Evolutionary conservation across 2,797 vertebrate genomes (phyloP).

Genomic region (Glyptemys insculpta): DNA sequence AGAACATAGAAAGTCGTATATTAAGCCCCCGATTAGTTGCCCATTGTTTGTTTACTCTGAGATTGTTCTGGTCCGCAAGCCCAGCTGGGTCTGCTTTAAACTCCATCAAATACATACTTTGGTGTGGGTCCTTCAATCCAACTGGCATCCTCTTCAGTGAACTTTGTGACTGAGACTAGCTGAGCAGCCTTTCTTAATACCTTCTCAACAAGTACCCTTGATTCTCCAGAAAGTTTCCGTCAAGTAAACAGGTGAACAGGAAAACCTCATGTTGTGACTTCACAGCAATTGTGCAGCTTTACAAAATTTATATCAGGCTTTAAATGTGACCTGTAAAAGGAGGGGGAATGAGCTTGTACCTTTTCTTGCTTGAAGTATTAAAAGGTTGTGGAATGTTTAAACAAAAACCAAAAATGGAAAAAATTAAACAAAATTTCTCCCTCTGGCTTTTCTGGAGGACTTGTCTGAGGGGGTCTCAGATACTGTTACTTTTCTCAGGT

Average conservation of each 20-base stretch:
- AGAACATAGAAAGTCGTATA: neutral
- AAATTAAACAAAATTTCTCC: too few species aligned
- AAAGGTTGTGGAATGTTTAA: neutral
- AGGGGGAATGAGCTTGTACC: neutral
- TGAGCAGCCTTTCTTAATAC: neutral
- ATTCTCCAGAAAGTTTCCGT: neutral
- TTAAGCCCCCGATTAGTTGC: neutral
- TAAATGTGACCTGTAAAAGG: neutral
- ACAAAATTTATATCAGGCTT: neutral
- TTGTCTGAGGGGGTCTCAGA: neutral
- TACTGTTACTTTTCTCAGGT: neutral
- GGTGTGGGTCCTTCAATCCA: neutral
- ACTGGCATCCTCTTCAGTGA: neutral
- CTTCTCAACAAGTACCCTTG: neutral
- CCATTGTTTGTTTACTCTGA: neutral
- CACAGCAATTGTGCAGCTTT: neutral
- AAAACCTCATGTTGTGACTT: neutral
- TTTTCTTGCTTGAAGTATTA: neutral
- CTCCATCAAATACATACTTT: neutral
- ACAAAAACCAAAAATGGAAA: neutral
- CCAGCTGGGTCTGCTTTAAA: neutral
- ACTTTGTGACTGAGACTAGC: neutral
- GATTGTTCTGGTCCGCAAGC: neutral
- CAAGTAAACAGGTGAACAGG: neutral
- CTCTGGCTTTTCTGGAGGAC: neutral